A percentile compares a stretch with the other conserved stretches of the same genome.
These are phyloP conservation scores for Hybos culiciformis DNA, from an alignment of 2,888 invertebrate genomes.

Conservation along the genomic window DNA sequence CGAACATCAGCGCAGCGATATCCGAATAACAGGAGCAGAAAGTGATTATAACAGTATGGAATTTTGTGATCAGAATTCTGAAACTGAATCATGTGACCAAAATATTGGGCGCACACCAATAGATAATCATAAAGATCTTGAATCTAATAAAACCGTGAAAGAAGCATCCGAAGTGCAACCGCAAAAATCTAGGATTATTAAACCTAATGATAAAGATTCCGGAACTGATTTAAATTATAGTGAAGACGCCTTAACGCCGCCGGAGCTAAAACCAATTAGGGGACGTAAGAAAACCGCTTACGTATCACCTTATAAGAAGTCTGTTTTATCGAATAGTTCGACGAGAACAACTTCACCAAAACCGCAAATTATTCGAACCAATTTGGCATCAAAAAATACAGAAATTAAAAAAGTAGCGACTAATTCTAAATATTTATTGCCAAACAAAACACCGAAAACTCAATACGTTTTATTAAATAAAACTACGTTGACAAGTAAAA, in stretches of 20 bases:
- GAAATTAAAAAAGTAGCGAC: conserved; percentile 14
- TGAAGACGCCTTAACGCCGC: conserved; percentile 28
- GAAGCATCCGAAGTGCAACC: conserved; percentile 6
- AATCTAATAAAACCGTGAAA: conserved; percentile 13
- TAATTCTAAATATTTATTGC: too few relatives aligned
- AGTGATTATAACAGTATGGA: conserved; percentile 38
- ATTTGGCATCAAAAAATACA: conserved; percentile 28
- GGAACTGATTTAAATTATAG: conserved; percentile 39
- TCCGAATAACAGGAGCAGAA: conserved; percentile 23
- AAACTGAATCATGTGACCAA: conserved; percentile 38
- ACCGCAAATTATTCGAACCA: conserved; percentile 22
- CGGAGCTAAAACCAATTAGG: conserved; percentile 24
- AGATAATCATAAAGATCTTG: conserved; percentile 36
- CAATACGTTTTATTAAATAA: conserved; percentile 14
- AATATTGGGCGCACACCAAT: conserved; percentile 24
- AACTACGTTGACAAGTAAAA: conserved; percentile 11
- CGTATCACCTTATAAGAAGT: conserved; percentile 43
- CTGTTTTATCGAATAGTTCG: conserved; percentile 22
- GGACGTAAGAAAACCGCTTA: conserved; percentile 50
- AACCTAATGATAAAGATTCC: conserved; percentile 30
- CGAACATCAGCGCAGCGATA: conserved; percentile 22
- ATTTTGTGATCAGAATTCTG: conserved; percentile 42
- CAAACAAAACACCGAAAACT: conserved; percentile 13
- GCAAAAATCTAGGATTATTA: conserved; percentile 12
- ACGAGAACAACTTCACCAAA: conserved; percentile 31